Percentiles rank a stretch among this genome's conserved stretches.
Evolutionary conservation across 2,797 vertebrate species (phyloP).

Genomic region (Emydoidea blandingii): DNA sequence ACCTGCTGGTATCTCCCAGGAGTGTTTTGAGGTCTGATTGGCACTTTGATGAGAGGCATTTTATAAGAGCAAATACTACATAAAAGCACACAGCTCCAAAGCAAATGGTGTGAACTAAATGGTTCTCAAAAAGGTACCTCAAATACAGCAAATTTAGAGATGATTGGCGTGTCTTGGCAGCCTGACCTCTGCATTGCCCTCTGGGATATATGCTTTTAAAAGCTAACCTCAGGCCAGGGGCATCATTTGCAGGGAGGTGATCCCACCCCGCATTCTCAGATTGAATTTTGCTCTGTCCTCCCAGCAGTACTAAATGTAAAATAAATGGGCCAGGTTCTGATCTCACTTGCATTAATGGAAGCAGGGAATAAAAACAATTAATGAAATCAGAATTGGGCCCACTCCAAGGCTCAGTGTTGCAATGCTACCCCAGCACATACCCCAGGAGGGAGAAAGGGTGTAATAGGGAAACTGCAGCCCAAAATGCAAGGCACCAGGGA

Average conservation of each 20-base stretch:
- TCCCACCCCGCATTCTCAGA: rapidly evolving
- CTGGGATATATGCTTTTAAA: rapidly evolving
- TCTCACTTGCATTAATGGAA: background rate
- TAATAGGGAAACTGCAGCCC: background rate
- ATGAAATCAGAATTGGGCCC: rapidly evolving
- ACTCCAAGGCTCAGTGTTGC: background rate
- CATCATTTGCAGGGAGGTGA: rapidly evolving
- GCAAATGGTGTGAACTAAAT: background rate
- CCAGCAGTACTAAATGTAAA: background rate
- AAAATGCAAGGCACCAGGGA: background rate
- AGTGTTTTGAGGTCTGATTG: background rate
- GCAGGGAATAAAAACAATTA: background rate
- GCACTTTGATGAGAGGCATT: background rate
- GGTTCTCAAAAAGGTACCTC: background rate
- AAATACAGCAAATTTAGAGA: background rate
- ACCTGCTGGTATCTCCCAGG: background rate
- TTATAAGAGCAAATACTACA: background rate
- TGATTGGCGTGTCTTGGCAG: background rate
- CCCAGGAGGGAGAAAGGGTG: background rate
- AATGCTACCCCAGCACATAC: background rate
- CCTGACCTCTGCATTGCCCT: rapidly evolving
- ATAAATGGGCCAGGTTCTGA: background rate
- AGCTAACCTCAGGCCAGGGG: background rate
- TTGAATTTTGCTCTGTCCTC: rapidly evolving
- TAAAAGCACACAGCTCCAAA: background rate